phyloP scores from a whole-genome alignment of 2,888 invertebrate genomes.

The Polymixis flavicincta region DNA sequence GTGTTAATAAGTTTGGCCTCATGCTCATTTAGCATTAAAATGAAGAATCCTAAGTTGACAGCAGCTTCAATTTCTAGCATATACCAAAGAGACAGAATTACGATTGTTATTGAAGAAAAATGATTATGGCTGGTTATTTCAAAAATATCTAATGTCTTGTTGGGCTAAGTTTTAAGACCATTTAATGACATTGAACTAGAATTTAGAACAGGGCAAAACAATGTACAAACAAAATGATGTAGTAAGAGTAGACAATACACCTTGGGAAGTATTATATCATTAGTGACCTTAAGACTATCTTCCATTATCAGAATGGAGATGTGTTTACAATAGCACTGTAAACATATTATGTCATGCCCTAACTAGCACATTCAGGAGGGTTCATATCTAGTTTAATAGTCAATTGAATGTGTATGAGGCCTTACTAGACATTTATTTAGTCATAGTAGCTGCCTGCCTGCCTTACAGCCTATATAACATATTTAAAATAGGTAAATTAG shows the following conservation, averaged over 20 bases:
- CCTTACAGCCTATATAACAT: neutral
- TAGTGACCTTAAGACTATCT: slow-evolving; percentile 42
- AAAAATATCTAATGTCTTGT: neutral
- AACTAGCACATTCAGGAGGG: neutral
- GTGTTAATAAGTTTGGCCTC: slow-evolving; percentile 19
- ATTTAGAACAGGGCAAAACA: neutral
- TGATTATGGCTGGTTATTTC: neutral
- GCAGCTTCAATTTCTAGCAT: neutral
- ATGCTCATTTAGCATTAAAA: slow-evolving; percentile 2
- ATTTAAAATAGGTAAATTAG: slow-evolving; percentile 4
- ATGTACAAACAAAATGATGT: neutral
- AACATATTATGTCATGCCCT: slow-evolving; percentile 45
- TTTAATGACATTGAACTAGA: neutral
- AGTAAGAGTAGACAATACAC: slow-evolving; percentile 17
- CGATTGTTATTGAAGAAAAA: neutral
- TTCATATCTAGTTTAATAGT: neutral
- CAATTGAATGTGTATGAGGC: neutral
- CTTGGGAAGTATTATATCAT: slow-evolving; percentile 27
- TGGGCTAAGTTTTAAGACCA: neutral
- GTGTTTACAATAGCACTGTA: slow-evolving; percentile 48
- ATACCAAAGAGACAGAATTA: neutral
- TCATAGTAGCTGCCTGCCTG: neutral
- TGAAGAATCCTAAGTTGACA: neutral
- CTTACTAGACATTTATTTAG: neutral
- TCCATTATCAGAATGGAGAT: slow-evolving; percentile 31